Base-by-base conservation (phyloP, 2,888 invertebrate genomes). In the Diarsia dahlii region DNA sequence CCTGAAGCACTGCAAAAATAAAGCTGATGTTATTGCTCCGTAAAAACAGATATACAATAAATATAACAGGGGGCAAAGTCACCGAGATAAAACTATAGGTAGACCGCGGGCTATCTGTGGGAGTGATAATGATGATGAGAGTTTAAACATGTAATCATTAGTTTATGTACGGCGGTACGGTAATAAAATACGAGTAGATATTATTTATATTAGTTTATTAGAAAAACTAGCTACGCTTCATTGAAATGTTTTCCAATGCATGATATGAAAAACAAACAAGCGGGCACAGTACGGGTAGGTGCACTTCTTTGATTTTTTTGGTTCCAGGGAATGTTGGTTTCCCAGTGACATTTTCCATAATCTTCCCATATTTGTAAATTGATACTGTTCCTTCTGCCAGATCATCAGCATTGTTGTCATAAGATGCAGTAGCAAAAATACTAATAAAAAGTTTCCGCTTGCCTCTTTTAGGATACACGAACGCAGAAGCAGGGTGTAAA, bases 391-490 rank as follows among this genome's bases (percentile, higher is more conserved):
- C 50, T n/a, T n/a, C 50, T 18, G 2, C 48, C 15, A 74, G 39
- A 39, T 73, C 6, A 62, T 74, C n/a, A 46, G 62, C 9, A 15
- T 74, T 34, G n/a, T 39, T 48, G 12, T 52, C 10, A 34, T 20
- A 39, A 15, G 12, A 56, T 28, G 18, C 12, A 4, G 9, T 56
- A 45, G 20, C 23, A 56, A 54, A n/a, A 52, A 70, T 39, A 58
- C 10, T 1, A 45, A 58, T 64, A 70, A 39, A 48, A 45, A 71
- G 15, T 3, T 56, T 15, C 1, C 67, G 18, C 78, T 91, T 89
- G 92, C 96, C 96, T 95, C 96, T 91, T 81, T 95, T 96, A 58
- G 96, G 96, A 82, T 96, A 96, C 68, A 96, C 95, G 90, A 95
- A 96, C 50, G 94, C 95, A 39, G 93, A 92, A 34, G 96, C 88